These are phyloP conservation scores for Diaprepes abbreviatus DNA, from an alignment of 2,888 invertebrate species.

Conservation along the genomic window DNA sequence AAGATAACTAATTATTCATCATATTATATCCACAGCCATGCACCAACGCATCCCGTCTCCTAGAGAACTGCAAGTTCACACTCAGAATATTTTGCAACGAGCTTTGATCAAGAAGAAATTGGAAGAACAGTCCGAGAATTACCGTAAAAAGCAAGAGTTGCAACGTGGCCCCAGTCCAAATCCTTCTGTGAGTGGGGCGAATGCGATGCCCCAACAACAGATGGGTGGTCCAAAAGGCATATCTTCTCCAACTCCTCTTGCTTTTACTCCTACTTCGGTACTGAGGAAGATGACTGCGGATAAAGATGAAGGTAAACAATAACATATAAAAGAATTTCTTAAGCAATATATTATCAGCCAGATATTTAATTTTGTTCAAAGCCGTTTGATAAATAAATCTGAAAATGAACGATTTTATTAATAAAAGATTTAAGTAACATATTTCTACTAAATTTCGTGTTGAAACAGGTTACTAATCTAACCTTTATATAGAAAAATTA, in stretches of 20 bases:
- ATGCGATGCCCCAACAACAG: conserved; percentile 17
- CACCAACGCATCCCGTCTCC: conserved; percentile 85
- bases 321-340: too few relatives aligned
- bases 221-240: conserved; percentile 63
- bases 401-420: too few relatives aligned
- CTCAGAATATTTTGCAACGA: conserved; percentile 88
- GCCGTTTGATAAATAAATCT: too few relatives aligned
- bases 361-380: too few relatives aligned
- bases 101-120: conserved; percentile 90
- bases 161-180: conserved; percentile 59
- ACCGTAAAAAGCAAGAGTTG: conserved; percentile 82
- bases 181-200: conserved; percentile 26
- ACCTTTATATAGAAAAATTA: too few relatives aligned
- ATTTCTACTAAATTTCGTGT: too few relatives aligned
- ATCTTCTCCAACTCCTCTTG: conserved; percentile 79
- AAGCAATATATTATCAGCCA: too few relatives aligned
- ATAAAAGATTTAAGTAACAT: too few relatives aligned
- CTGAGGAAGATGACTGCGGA: conserved; percentile 95
- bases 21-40: conserved; percentile 69
- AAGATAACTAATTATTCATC: not conserved
- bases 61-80: conserved; percentile 86
- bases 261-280: conserved; percentile 95
- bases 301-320: conserved; percentile 80
- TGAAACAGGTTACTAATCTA: too few relatives aligned
- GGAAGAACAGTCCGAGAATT: conserved; percentile 90